These are phyloP conservation scores for Oligia strigilis DNA, from an alignment of 2,888 invertebrate species.

Conservation along the genomic window DNA sequence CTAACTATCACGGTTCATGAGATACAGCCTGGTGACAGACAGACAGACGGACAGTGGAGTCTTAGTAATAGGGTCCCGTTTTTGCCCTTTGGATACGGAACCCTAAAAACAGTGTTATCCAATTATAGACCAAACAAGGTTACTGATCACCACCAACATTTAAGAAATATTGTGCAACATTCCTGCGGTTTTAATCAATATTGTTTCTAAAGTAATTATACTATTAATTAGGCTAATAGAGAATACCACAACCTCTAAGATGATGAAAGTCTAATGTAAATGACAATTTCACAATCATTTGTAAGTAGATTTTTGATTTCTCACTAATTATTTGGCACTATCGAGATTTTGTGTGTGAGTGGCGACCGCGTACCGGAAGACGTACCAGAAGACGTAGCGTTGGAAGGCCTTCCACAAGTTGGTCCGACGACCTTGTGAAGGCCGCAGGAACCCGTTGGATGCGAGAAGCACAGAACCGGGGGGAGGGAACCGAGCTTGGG, in stretches of 20 bases:
- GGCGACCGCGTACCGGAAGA: no score
- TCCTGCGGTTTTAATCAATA: not conserved
- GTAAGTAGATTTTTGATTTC: not conserved
- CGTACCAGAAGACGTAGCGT: no score
- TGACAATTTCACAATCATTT: conserved; percentile 31
- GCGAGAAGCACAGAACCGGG: no score
- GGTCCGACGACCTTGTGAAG: no score
- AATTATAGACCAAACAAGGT: conserved; percentile 34
- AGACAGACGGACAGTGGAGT: no score
- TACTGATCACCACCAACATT: not conserved
- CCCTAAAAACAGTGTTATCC: conserved; percentile 14
- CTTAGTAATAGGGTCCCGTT: no score
- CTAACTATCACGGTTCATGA: no score
- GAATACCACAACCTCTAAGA: conserved; percentile 6
- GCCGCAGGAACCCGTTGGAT: no score
- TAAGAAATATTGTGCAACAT: conserved; percentile 51
- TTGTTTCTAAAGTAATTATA: not conserved
- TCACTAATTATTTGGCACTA: not conserved
- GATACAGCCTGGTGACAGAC: no score
- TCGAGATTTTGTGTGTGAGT: not conserved
- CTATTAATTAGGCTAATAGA: conserved; percentile 1
- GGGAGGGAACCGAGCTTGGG: no score
- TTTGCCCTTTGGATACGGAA: no score
- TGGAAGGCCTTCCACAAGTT: no score
- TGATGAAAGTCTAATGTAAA: conserved; percentile 2